phyloP scores from a whole-genome alignment of 2,888 invertebrate genomes.

The Helleia helle region DNA sequence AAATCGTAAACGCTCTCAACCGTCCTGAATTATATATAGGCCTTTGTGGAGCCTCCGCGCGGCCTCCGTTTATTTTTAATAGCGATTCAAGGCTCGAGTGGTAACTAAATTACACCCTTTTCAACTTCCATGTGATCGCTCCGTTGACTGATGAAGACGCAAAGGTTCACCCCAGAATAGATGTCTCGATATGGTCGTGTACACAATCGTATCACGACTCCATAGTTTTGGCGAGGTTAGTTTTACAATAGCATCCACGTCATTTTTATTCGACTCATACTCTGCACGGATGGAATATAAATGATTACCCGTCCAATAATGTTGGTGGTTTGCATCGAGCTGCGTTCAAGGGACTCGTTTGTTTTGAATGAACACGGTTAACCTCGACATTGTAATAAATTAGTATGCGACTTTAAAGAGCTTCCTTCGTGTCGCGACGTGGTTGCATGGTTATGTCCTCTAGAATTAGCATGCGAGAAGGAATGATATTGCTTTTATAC shows the following conservation, averaged over 20 bases:
- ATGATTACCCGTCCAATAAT: slow-evolving; percentile 32
- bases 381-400: slow-evolving; percentile 40
- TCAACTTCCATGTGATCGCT: slow-evolving; percentile 50
- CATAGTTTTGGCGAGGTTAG: slow-evolving; percentile 51
- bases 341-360: slow-evolving; percentile 20
- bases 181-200: slow-evolving; percentile 26
- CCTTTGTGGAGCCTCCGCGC: slow-evolving; percentile 18
- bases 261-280: slow-evolving; percentile 49
- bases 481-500: slow-evolving; percentile 14
- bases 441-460: slow-evolving; percentile 46
- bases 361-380: slow-evolving; percentile 36
- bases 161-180: slow-evolving; percentile 26
- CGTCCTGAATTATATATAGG: slow-evolving; percentile 21
- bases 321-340: slow-evolving; percentile 23
- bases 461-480: slow-evolving; percentile 42
- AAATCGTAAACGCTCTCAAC: slow-evolving; percentile 14
- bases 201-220: slow-evolving; percentile 26
- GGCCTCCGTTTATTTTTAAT: slow-evolving; percentile 32
- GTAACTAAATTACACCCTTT: slow-evolving; percentile 33
- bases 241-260: slow-evolving; percentile 38
- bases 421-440: slow-evolving; percentile 43
- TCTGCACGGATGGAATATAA: slow-evolving; percentile 45
- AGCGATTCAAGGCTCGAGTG: slow-evolving; percentile 21
- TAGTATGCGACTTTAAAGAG: slow-evolving; percentile 49
- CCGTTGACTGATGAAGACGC: slow-evolving; percentile 29